Percentiles rank a stretch among this genome's conserved stretches.
Conservation (phyloP, 2,888 invertebrate species). For the Merodon equestris region DNA sequence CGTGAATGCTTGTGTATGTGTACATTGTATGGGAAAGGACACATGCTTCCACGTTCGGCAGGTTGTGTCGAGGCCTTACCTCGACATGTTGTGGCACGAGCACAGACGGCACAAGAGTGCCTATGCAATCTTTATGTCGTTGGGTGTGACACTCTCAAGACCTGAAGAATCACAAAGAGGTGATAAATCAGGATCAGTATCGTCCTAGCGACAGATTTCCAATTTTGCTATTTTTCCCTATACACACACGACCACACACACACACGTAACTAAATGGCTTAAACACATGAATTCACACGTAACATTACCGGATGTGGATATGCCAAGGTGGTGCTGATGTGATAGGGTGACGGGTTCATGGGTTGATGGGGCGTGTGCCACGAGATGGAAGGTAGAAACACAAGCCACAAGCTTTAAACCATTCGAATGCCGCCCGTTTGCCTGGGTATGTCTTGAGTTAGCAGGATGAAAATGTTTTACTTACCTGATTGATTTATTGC, state of each 20-base stretch:
- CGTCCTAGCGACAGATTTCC: constrained; percentile 65
- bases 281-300: constrained; percentile 64
- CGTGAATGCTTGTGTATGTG: constrained; percentile 12
- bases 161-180: constrained; percentile 64
- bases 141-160: constrained; percentile 53
- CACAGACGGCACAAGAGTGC: background rate
- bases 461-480: constrained; percentile 67
- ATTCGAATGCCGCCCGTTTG: constrained; percentile 27
- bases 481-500: constrained; percentile 68
- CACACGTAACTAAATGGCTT: constrained; percentile 15
- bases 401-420: constrained; percentile 25
- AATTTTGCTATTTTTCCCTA: constrained; percentile 61
- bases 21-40: constrained; percentile 10
- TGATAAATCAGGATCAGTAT: constrained; percentile 68
- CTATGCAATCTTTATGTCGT: constrained; percentile 5
- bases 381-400: background rate
- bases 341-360: background rate
- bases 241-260: too few relatives aligned
- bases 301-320: constrained; percentile 24
- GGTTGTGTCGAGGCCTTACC: constrained; percentile 11
- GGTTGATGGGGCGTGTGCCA: constrained; percentile 1
- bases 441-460: constrained; percentile 53
- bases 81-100: constrained; percentile 10
- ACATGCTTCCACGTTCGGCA: constrained; percentile 11
- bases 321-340: constrained; percentile 20